Evolutionary conservation across 23 tunicate species (phyloP), one percentile per base, ranked within the genome.

Genomic region (Diplosoma virens): DNA sequence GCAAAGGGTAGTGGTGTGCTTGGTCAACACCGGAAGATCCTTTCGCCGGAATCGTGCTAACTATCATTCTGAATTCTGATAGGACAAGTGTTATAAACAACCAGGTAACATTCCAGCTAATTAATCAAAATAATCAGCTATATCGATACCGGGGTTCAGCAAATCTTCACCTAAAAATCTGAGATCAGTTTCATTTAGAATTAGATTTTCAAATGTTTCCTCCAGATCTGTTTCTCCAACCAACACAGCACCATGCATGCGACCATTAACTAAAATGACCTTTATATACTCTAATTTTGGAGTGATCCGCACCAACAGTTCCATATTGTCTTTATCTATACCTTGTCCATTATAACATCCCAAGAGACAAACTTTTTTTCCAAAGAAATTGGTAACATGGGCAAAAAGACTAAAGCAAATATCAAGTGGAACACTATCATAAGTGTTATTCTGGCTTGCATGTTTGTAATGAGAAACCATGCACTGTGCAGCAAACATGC

Each of bases 151-250:
- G 0, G 97, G 97, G 73, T 90, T 48, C 3, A 90, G 84, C 34
- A 90, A 37, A 18, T 74, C 64, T 67, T 90, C 90, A 14, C 97
- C 90, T 24, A 75, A 67, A 37, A 41, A 60, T 0, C 86, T 65
- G 26, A 90, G 37, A 68, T 90, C 97, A 21, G 82, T 83, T 58
- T 82, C 85, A 75, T 90, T 90, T 31, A 90, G 45, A 58, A 90
- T 90, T 33, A 90, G 55, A 58, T 90, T 90, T 58, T 90, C 97
- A 86, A 93, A 85, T n/a, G 98, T 85, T 52, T 93, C 98, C 61
- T 93, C 98, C 47, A 93, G 47, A 48, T 93, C 98, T 0, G 84
- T 85, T 77, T 93, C 93, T 32, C 98, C 93, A 53, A 93, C 73
- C 30, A 93, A 56, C 23, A 85, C 87, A 20, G 84, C 84, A n/a